Evolutionary conservation across 1,140 invertebrate genomes (phyloP), one percentile per base, ranked within the genome.

Genomic region (Pectinophora gossypiella): DNA sequence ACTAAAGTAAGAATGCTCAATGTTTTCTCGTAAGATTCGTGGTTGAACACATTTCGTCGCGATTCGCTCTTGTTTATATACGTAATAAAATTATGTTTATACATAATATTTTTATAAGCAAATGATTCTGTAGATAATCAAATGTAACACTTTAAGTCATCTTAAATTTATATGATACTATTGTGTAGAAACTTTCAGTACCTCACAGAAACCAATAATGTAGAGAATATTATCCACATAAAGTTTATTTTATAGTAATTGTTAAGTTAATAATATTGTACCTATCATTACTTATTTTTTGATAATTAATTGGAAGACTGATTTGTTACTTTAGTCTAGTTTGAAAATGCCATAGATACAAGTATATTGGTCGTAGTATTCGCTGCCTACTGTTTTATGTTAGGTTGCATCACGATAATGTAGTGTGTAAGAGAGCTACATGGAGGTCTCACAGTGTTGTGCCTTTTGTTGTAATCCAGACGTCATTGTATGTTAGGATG

Each of bases 251-350:
- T 75, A 68, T 76, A 23, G 59, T 70, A 73, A 66, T 66, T 49
- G 71, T 66, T 79, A 80, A 79, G 69, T 76, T 78, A 72, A 77
- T 46, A 60, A 56, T 68, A 9, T 18, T 40, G 16, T 40, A 40
- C 52, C 56, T 68, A 64, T 57, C 54, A 64, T 72, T 72, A 76
- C 66, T 80, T 77, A 70, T 83, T 76, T 75, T 76, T 81, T 80
- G 66, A 59, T 84, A 83, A 80, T 84, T 75, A 50, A 68, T 76
- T 84, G 66, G 72, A 86, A 86, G 83, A 86, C 83, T 86, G 83
- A 86, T 86, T 85, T 80, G 78, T 84, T 86, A 86, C 73, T 86
- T 76, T 86, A 86, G 83, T 86, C 83, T 86, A 86, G 81, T 86
- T 85, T 76, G 78, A 84, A 73, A 85, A 85, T 87, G 84, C 81